Conservation (phyloP, 2,888 invertebrate genomes). For the Cryptocheilus praepositus region DNA sequence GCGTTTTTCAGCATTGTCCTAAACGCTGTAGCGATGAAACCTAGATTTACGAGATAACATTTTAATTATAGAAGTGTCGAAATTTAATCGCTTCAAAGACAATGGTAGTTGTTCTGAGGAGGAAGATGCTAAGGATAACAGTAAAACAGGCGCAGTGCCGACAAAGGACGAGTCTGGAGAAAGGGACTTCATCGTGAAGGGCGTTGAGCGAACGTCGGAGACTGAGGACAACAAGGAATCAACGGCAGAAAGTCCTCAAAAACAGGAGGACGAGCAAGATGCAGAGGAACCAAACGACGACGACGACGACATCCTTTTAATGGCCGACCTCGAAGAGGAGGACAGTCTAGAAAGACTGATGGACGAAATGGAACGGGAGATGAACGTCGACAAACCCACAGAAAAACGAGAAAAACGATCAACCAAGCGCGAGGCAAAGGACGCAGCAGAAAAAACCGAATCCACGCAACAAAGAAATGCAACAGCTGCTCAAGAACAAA, state of each 20-base stretch:
- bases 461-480: conserved; percentile 35
- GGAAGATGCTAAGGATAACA: conserved; percentile 58
- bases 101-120: conserved; percentile 74
- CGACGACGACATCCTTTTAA: conserved; percentile 69
- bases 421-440: conserved; percentile 50
- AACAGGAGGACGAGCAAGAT: conserved; percentile 63
- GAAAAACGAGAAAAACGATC: conserved; percentile 51
- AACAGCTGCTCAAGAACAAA: conserved; percentile 37
- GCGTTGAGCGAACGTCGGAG: conserved; percentile 3
- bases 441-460: conserved; percentile 20
- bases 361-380: conserved; percentile 77
- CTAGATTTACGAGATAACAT: conserved; percentile 7
- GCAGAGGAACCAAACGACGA: conserved; percentile 58
- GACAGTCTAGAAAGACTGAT: conserved; percentile 77
- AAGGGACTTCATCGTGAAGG: conserved; percentile 21
- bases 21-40: not conserved
- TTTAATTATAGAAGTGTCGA: conserved; percentile 64
- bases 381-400: conserved; percentile 61
- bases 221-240: conserved; percentile 26
- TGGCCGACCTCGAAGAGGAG: conserved; percentile 74
- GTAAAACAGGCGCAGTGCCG: conserved; percentile 9
- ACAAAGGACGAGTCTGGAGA: conserved; percentile 24
- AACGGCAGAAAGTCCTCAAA: conserved; percentile 35
- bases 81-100: conserved; percentile 76
- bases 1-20: not conserved